These are phyloP conservation scores for Hyphantria cunea DNA, from an alignment of 1,140 invertebrate genomes.

Conservation along the genomic window DNA sequence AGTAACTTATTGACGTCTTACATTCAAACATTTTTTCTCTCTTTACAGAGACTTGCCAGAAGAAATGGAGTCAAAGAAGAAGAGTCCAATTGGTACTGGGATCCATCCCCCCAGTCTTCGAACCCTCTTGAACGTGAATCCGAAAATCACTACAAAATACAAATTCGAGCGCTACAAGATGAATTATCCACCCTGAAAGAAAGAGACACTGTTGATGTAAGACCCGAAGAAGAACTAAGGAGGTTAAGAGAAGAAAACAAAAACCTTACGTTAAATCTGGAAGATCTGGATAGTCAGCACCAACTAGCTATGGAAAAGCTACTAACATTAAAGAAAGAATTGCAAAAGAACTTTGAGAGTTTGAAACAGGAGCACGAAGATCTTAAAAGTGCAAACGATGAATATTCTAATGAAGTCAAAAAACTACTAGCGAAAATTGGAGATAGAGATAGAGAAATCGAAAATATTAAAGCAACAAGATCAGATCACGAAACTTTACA, in stretches of 20 bases:
- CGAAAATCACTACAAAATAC: slow-evolving; percentile 59
- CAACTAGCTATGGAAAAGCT: slow-evolving; percentile 86
- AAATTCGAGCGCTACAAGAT: slow-evolving; percentile 65
- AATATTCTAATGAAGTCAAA: slow-evolving; percentile 74
- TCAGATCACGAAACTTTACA: slow-evolving; percentile 67
- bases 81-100: slow-evolving; percentile 83
- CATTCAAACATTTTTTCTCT: slow-evolving; percentile 34
- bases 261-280: slow-evolving; percentile 83
- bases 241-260: slow-evolving; percentile 80
- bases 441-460: slow-evolving; percentile 75
- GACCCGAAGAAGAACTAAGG: slow-evolving; percentile 51
- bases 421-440: slow-evolving; percentile 71
- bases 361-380: slow-evolving; percentile 82
- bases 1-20: too few relatives aligned
- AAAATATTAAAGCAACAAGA: slow-evolving; percentile 48
- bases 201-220: slow-evolving; percentile 41
- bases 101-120: slow-evolving; percentile 63
- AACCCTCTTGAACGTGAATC: slow-evolving; percentile 44
- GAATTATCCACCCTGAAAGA: slow-evolving; percentile 74
- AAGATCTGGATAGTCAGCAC: slow-evolving; percentile 89
- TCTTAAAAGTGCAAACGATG: slow-evolving; percentile 78
- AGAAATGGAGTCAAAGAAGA: slow-evolving; percentile 75
- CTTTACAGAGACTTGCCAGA: slow-evolving; percentile 64
- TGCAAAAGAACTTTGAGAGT: slow-evolving; percentile 84
- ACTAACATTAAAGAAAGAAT: slow-evolving; percentile 83